Base-by-base conservation (phyloP, 2,888 invertebrate genomes). In the Perithous albicinctus region DNA sequence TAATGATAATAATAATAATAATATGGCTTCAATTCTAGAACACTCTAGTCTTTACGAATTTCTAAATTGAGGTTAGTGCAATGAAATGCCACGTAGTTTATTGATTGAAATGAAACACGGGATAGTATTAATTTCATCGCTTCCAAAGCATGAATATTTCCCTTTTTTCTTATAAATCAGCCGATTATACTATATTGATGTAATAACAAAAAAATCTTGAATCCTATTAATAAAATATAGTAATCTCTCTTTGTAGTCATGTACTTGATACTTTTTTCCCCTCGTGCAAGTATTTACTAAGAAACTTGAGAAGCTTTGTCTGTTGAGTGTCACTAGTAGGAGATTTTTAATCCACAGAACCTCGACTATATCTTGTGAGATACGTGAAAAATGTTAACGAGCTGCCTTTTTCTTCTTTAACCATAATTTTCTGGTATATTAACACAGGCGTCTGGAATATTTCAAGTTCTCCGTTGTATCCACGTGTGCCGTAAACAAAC, bases 401-500 rank as follows among this genome's bases (percentile, higher is more conserved):
- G 61, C 7, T n/a, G 8, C 29, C 35, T 61, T 74, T 73, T 51
- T n/a, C n/a, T n/a, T n/a, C n/a, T 29, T 15, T 35, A 35, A 61
- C 18, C 51, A 26, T 8, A 35, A 38, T 74, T 51, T 51, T 63
- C 20, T 4, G 32, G 32, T 8, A 43, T 10, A 32, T 66, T 48
- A 32, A 66, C 48, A 48, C 46, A 29, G 26, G 26, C 46, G 29
- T 41, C 75, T 75, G 75, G 75, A 23, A 56, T 56, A 67, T 75
- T 46, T 75, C 75, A 59, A 56, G 43, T 15, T 3, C 32, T 20
- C 35, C 38, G 56, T 6, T 75, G 43, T 43, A 32, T 32, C 66
- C 66, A 75, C 75, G 66, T 56, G 56, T n/a, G 18, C 23, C 41
- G 70, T 70, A 54, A 66, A 73, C 41, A 64, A 64, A 29, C 23